These are phyloP conservation scores for Chondrosia reniformis DNA, from an alignment of 37 sponge, comb jelly and placozoan species.

Conservation along the genomic window DNA sequence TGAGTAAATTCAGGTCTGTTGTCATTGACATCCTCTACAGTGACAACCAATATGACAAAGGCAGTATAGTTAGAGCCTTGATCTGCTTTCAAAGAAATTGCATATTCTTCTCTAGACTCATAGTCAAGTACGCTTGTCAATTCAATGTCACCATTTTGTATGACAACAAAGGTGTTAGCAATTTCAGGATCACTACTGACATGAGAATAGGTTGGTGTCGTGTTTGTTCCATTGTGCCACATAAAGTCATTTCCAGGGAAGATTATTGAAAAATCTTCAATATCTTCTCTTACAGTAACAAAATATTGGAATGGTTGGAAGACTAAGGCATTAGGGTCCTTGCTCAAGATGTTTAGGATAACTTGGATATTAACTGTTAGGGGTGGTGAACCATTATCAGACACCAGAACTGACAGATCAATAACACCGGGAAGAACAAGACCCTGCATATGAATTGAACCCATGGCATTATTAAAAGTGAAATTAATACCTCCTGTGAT, in stretches of 20 bases:
- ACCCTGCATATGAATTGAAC: constrained; percentile 25
- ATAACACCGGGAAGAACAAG: constrained; percentile 30
- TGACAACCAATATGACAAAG: constrained; percentile 18
- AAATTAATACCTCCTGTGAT: constrained; percentile 29
- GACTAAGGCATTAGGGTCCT: constrained; percentile 3
- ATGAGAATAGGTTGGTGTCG: not conserved
- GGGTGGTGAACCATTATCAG: constrained; percentile 5
- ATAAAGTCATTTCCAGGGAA: constrained; percentile 26
- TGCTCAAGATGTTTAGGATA: constrained; percentile 17
- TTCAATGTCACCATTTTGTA: constrained; percentile 33
- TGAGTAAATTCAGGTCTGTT: constrained; percentile 41
- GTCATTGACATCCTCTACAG: constrained; percentile 42
- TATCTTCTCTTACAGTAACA: constrained; percentile 40
- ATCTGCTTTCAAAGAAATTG: constrained; percentile 14
- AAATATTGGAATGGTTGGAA: constrained; percentile 27
- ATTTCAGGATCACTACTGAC: not conserved
- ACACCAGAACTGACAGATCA: constrained; percentile 31
- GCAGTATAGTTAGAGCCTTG: constrained; percentile 1
- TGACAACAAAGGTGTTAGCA: constrained; percentile 17
- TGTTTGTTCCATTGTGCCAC: not conserved
- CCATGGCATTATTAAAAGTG: constrained; percentile 1
- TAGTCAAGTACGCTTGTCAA: constrained; percentile 34
- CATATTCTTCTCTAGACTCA: constrained; percentile 28
- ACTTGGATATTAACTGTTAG: constrained; percentile 21
- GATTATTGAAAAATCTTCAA: not conserved